Evolutionary conservation across 2,113 vertebrate genomes (phyloP).

Genomic region (Solea solea): DNA sequence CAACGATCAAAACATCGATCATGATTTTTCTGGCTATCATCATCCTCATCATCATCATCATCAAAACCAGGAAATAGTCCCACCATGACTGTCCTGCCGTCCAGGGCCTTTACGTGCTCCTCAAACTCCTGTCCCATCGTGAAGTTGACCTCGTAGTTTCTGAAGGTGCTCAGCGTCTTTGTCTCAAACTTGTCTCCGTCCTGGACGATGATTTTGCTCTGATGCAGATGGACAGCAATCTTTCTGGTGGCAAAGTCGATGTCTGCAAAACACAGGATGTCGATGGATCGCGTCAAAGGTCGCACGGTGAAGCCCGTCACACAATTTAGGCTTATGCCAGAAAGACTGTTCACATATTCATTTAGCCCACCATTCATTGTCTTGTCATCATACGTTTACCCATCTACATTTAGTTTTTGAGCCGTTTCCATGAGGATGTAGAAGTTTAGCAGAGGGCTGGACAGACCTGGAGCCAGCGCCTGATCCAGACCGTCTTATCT

Average conservation of each 20-base stretch:
- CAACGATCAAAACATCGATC: neutral
- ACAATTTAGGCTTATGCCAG: constrained; percentile 10
- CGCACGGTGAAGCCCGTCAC: neutral
- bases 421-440: constrained; percentile 73
- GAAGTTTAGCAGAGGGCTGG: neutral
- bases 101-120: constrained; percentile 90
- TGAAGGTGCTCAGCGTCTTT: constrained; percentile 92
- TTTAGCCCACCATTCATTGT: constrained; percentile 61
- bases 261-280: constrained; percentile 70
- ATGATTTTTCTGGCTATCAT: neutral
- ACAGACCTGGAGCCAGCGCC: neutral
- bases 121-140: constrained; percentile 93
- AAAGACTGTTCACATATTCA: too few species aligned
- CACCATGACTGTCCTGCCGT: constrained; percentile 88
- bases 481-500: constrained; percentile 39
- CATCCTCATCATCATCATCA: too few species aligned
- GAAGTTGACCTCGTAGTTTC: constrained; percentile 92
- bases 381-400: constrained; percentile 68
- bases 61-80: neutral
- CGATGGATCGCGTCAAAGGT: neutral
- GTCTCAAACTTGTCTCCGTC: constrained; percentile 91
- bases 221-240: constrained; percentile 87
- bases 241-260: constrained; percentile 97
- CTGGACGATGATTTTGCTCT: constrained; percentile 92
- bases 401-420: constrained; percentile 67